phyloP scores from a whole-genome alignment of 2,888 invertebrate genomes.

The Brachyptera risi region DNA sequence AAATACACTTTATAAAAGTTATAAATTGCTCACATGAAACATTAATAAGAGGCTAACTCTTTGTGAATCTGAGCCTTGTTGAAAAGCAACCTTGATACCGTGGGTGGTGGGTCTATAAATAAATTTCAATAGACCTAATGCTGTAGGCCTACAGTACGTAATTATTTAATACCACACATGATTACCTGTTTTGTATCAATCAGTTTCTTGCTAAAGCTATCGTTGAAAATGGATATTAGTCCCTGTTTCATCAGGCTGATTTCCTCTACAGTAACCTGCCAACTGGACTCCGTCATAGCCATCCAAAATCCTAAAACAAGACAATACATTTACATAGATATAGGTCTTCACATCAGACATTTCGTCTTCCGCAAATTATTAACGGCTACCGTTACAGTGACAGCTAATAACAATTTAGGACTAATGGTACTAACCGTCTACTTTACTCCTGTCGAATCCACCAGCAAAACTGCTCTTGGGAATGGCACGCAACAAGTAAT shows the following conservation, averaged over 20 bases:
- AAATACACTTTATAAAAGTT: too few species aligned
- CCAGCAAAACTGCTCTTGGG: slow-evolving; percentile 39
- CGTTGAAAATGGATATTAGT: slow-evolving; percentile 69
- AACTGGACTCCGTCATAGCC: slow-evolving; percentile 42
- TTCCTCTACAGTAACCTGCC: slow-evolving; percentile 58
- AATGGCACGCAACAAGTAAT: slow-evolving; percentile 61
- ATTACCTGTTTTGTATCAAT: slow-evolving; percentile 60
- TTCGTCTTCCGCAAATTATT: background rate
- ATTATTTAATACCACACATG: too few species aligned
- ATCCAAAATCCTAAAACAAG: slow-evolving; percentile 20
- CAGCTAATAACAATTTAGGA: background rate
- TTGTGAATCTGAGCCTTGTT: too few species aligned
- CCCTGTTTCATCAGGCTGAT: slow-evolving; percentile 65
- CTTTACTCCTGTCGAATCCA: background rate
- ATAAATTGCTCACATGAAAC: too few species aligned
- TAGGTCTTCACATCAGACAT: too few species aligned
- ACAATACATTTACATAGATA: too few species aligned
- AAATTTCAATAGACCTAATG: background rate
- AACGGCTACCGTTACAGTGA: background rate
- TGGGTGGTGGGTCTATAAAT: background rate
- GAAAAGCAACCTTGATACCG: too few species aligned
- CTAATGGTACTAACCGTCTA: background rate
- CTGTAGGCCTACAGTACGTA: too few species aligned
- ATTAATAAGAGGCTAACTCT: too few species aligned
- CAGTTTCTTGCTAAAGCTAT: slow-evolving; percentile 71